These are phyloP conservation scores for Bostrychus sinensis DNA, from an alignment of 2,113 vertebrate species.

Conservation along the genomic window DNA sequence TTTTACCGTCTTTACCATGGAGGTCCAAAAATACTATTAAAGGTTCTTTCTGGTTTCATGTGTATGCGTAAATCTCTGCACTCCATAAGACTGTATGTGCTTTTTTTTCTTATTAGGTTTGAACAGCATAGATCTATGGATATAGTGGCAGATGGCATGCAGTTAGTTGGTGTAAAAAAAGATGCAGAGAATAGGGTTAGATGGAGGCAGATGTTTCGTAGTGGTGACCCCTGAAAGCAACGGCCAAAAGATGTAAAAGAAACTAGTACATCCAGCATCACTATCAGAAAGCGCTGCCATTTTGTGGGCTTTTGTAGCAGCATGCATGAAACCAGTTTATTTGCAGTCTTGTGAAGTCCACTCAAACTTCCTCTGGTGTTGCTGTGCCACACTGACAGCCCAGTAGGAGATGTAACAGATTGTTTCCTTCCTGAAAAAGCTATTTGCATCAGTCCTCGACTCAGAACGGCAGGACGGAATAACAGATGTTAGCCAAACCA, in stretches of 20 bases:
- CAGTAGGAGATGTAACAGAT: constrained; percentile 10
- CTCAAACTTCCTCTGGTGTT: constrained; percentile 2
- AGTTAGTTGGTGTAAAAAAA: no score
- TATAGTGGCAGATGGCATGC: no score
- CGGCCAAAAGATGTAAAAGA: no score
- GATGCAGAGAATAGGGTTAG: no score
- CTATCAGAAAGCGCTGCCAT: neutral
- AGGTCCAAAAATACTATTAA: neutral
- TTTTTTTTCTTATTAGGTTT: no score
- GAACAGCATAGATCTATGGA: no score
- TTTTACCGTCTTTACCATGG: neutral
- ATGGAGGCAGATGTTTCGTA: no score
- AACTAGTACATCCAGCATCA: neutral
- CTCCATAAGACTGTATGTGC: no score
- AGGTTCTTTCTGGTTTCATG: neutral
- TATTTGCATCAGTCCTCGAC: constrained; percentile 6
- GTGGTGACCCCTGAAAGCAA: no score
- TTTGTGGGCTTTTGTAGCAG: neutral
- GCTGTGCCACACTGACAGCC: neutral
- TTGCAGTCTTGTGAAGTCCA: neutral
- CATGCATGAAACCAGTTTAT: neutral
- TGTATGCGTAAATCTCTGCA: no score
- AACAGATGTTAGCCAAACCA: neutral
- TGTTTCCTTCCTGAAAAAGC: constrained; percentile 19
- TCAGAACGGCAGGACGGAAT: constrained; percentile 1